Evolutionary conservation across 2,113 vertebrate genomes (phyloP), one percentile per base, ranked within the genome.

Genomic region (Elephas maximus): DNA sequence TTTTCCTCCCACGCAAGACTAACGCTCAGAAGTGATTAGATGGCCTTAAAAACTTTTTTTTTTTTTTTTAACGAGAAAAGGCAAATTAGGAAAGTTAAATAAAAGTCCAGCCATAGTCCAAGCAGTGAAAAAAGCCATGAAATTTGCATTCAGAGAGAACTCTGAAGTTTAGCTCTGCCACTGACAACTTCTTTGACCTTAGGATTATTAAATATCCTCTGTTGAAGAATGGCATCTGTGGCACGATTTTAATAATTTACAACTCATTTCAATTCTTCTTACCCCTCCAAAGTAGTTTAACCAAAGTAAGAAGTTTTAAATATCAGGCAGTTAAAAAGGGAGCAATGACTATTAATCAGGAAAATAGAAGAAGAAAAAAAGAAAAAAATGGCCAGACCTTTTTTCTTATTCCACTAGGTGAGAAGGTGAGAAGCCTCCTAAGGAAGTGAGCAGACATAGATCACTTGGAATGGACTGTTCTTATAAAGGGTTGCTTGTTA

Each of bases 281-380:
- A 37, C 6, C 30, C 28, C 37, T 69, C 30, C 48, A 69, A 76
- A 78, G 41, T 77, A 76, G 28, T 60, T 95, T 83, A 88, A 77
- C 30, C 51, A 88, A 77, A 92, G 84, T 65, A 60, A 95, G 84
- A 82, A 69, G 30, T 77, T 95, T 95, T 95, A 95, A 77, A 88
- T 23, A 71, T 20, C 28, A 51, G 60, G 63, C 57, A 92, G 12
- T 92, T 88, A 91, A 77, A 88, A 92, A 65, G 26, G 37, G 30
- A 53, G 33, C 65, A 33, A 88, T 60, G 26, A 12, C 53, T 67
- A 65, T 88, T 88, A 82, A 76, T 92, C 77, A 88, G 48, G 23
- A 28, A 76, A 92, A 88, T 51, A 88, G 37, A 57, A 37, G 65
- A 6, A 82, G 67, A 71, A 77, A 20, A 41, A 33, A 45, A 11